These are phyloP conservation scores for Iphiclides podalirius DNA, from an alignment of 2,888 invertebrate species.

Conservation along the genomic window DNA sequence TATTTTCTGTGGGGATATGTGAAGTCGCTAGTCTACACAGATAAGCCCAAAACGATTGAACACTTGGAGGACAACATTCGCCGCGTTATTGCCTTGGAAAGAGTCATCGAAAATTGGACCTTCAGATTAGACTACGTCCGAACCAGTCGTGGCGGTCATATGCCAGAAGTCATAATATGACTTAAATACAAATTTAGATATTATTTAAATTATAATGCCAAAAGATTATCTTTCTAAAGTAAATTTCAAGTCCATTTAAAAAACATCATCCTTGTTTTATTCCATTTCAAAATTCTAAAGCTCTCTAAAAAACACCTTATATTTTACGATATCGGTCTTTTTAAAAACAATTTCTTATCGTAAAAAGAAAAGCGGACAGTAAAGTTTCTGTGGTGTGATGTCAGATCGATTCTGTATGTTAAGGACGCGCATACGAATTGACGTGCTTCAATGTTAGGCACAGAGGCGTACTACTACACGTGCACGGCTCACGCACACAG, in stretches of 20 bases:
- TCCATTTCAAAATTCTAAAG: neutral
- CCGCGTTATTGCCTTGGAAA: conserved; percentile 28
- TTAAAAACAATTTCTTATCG: no score
- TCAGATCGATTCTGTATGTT: no score
- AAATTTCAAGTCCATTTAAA: neutral
- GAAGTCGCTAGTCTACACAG: conserved; percentile 28
- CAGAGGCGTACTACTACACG: no score
- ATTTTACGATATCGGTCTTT: no score
- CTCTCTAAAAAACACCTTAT: neutral
- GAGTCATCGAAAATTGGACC: conserved; percentile 34
- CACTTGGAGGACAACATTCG: conserved; percentile 31
- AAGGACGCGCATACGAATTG: no score
- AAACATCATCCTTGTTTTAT: neutral
- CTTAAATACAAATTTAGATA: no score
- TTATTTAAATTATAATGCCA: conserved; percentile 4
- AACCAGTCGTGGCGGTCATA: conserved; percentile 29
- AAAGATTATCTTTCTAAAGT: neutral
- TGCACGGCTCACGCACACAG: no score
- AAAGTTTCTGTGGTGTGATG: no score
- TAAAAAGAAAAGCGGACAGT: no score
- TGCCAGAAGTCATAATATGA: no score
- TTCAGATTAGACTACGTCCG: conserved; percentile 30
- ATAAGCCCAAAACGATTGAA: conserved; percentile 31
- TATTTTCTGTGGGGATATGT: conserved; percentile 29
- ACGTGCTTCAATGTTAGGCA: no score